Conservation (phyloP, 2,797 vertebrate genomes). For the Hypotaenidia philippensis region DNA sequence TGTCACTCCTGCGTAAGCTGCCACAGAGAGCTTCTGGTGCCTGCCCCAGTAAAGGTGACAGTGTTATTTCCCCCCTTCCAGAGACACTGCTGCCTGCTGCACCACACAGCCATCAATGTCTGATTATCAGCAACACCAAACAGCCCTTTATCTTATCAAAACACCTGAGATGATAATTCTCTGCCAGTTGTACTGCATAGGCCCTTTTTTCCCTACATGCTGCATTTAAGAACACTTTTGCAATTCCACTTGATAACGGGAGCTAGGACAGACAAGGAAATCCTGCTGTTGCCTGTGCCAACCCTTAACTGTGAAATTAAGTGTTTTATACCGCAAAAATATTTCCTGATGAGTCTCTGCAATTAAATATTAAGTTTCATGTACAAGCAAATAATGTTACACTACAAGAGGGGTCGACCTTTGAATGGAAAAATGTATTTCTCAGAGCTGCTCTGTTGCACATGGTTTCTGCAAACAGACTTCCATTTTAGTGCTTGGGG, state of each 20-base stretch:
- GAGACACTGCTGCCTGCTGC: background rate
- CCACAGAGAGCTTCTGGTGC: background rate
- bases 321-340: background rate
- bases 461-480: background rate
- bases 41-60: background rate
- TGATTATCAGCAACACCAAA: background rate
- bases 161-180: background rate
- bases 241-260: background rate
- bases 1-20: background rate
- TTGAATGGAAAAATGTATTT: background rate
- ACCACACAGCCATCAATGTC: background rate
- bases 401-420: background rate
- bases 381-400: background rate
- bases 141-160: background rate
- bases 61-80: background rate
- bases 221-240: background rate
- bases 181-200: background rate
- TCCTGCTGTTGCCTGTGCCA: background rate
- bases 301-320: background rate
- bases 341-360: background rate
- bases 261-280: background rate
- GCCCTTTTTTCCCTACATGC: accelerated
- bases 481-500: background rate
- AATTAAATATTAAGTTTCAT: background rate
- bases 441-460: background rate